phyloP scores from a whole-genome alignment of 2,797 vertebrate species.

The Ctenosaura bakeri region DNA sequence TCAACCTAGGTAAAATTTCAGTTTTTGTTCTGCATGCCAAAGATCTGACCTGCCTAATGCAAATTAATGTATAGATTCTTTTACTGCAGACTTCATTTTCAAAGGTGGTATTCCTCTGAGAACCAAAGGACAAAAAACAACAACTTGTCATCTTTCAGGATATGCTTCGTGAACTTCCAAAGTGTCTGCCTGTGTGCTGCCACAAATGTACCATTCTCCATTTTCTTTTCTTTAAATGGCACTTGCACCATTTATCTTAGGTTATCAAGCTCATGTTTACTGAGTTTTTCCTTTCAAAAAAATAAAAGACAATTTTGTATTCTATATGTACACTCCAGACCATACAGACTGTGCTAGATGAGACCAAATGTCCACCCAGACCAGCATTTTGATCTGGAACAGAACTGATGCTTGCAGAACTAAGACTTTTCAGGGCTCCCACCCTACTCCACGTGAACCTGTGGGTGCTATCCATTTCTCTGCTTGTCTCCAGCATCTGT shows the following conservation, averaged over 20 bases:
- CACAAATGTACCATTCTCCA: not conserved
- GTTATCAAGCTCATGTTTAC: not conserved
- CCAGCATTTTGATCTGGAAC: too few relatives aligned
- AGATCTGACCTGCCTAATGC: not conserved
- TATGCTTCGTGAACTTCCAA: not conserved
- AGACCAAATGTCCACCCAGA: not conserved
- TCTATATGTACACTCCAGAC: not conserved
- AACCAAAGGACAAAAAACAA: not conserved
- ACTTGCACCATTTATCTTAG: not conserved
- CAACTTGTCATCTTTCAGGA: too few relatives aligned
- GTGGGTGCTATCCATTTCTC: not conserved
- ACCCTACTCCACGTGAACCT: too few relatives aligned
- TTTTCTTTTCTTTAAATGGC: not conserved
- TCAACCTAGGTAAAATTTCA: slow-evolving; percentile 82
- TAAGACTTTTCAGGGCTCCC: not conserved
- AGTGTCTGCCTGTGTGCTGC: not conserved
- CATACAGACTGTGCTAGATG: not conserved
- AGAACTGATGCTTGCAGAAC: not conserved
- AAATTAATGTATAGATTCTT: not conserved
- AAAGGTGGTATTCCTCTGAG: not conserved
- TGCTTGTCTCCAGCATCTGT: not conserved
- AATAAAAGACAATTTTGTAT: not conserved
- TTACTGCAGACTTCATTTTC: not conserved
- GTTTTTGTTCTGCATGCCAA: slow-evolving; percentile 9
- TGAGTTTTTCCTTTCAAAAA: not conserved